phyloP scores from a whole-genome alignment of 2,888 invertebrate genomes.

The Danaus chrysippus region DNA sequence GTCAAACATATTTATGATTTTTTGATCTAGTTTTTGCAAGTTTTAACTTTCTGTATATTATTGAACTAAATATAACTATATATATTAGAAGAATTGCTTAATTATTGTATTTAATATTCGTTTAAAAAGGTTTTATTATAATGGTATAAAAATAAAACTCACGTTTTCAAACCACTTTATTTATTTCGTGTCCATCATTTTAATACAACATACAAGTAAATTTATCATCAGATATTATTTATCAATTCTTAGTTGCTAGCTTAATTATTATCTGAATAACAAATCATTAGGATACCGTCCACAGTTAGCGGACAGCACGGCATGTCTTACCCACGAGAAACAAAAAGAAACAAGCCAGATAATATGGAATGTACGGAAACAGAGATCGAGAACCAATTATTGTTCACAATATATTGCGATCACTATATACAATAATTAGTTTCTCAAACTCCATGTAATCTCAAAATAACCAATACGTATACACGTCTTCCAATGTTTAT shows the following conservation, averaged over 20 bases:
- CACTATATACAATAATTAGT: no score
- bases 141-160: conserved; percentile 53
- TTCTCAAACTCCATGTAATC: no score
- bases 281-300: conserved; percentile 52
- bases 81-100: no score
- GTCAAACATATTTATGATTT: no score
- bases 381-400: conserved; percentile 26
- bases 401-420: no score
- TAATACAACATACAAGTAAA: conserved; percentile 81
- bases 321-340: conserved; percentile 49
- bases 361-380: conserved; percentile 48
- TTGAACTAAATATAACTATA: no score
- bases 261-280: conserved; percentile 76
- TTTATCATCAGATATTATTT: conserved; percentile 79
- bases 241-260: conserved; percentile 76
- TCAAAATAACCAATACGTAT: no score
- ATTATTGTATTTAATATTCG: no score
- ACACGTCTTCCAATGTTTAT: background rate
- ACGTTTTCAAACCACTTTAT: conserved; percentile 76
- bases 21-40: no score
- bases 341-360: conserved; percentile 37
- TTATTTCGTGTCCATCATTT: conserved; percentile 78
- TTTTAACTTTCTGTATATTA: no score
- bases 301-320: conserved; percentile 29
- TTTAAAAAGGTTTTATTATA: no score